Evolutionary conservation across 2,888 invertebrate genomes (phyloP).

Genomic region (Tolmerus cingulatus): DNA sequence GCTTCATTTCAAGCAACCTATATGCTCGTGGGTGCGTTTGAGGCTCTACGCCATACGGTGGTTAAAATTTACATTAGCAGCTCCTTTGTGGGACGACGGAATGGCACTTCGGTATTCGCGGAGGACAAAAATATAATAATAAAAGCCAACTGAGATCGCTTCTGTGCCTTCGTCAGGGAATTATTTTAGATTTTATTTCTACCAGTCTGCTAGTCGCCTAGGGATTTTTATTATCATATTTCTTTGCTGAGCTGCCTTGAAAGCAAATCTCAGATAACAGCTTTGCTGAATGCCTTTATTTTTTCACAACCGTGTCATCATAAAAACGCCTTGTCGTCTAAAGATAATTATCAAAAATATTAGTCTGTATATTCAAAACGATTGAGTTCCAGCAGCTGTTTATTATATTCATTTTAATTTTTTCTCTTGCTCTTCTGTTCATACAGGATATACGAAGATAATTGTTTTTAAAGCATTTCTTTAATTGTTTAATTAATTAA

Average conservation of each 20-base stretch:
- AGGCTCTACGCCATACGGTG: background rate
- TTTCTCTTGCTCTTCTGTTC: background rate
- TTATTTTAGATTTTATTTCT: background rate
- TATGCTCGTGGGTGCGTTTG: background rate
- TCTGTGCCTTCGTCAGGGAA: background rate
- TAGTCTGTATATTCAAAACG: background rate
- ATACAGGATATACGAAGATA: too few relatives aligned
- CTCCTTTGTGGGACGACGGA: slow-evolving; percentile 17
- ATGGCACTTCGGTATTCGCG: background rate
- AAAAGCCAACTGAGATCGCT: background rate
- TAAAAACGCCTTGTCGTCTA: background rate
- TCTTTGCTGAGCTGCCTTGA: background rate
- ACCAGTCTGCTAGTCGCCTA: background rate
- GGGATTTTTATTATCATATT: background rate
- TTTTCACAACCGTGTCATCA: background rate
- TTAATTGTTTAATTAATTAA: too few relatives aligned
- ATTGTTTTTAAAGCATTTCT: too few relatives aligned
- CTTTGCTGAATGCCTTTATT: background rate
- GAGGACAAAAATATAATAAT: background rate
- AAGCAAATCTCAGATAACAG: background rate
- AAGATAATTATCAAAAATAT: background rate
- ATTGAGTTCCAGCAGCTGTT: background rate
- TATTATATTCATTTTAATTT: background rate
- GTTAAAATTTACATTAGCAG: slow-evolving; percentile 39
- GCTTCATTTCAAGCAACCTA: slow-evolving; percentile 26